Evolutionary conservation across 2,888 invertebrate genomes (phyloP).

Genomic region (Spodoptera picta): DNA sequence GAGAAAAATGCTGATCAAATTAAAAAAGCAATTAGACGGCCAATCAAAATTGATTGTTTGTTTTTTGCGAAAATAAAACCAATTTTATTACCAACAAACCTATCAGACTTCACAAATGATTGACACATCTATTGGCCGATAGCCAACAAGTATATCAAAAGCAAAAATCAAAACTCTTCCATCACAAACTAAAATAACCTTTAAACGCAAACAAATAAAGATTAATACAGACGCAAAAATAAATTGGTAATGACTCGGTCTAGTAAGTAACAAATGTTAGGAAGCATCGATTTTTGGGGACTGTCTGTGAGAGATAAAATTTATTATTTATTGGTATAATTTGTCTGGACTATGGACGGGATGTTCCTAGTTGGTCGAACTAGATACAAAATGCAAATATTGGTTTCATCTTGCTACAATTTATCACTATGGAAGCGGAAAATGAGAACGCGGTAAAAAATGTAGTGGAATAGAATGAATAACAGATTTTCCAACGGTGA

Average conservation of each 20-base stretch:
- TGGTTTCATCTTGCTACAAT: constrained; percentile 6
- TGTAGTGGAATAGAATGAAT: background rate
- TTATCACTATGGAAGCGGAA: constrained; percentile 7
- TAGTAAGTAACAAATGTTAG: constrained; percentile 30
- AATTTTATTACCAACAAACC: constrained; percentile 33
- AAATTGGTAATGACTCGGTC: constrained; percentile 17
- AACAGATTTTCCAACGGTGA: no score
- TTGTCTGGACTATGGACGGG: constrained; percentile 11
- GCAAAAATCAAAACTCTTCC: background rate
- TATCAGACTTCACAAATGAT: constrained; percentile 52
- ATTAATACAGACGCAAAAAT: constrained; percentile 2
- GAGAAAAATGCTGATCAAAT: no score
- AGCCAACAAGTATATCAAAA: constrained; percentile 50
- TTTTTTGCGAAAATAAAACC: constrained; percentile 34
- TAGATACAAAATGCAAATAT: constrained; percentile 10
- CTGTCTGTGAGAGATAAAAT: constrained; percentile 34
- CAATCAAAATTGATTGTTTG: constrained; percentile 8
- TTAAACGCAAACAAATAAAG: constrained; percentile 31
- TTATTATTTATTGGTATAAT: constrained; percentile 37
- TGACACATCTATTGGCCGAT: constrained; percentile 54
- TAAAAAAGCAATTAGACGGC: constrained; percentile 1
- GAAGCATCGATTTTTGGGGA: constrained; percentile 37
- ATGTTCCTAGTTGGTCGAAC: constrained; percentile 1
- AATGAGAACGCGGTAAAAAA: constrained; percentile 10
- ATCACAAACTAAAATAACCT: constrained; percentile 18